Percentiles rank a stretch among this genome's conserved stretches.
phyloP scores from a whole-genome alignment of 2,113 vertebrate species.

The Arenaria interpres region DNA sequence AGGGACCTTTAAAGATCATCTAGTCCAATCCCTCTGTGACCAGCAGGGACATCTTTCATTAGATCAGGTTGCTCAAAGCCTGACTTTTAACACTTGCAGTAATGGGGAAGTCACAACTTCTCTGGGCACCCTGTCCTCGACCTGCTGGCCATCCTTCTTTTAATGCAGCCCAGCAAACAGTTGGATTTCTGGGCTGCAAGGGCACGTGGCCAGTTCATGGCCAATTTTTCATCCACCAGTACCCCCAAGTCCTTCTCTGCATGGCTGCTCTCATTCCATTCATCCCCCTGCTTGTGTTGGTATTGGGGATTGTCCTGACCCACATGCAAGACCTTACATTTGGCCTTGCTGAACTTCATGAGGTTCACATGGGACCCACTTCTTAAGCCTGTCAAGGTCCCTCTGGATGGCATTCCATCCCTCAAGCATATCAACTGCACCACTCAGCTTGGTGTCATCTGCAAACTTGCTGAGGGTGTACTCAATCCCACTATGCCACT shows the following conservation, averaged over 20 bases:
- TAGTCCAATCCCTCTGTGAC: neutral
- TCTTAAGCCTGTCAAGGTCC: neutral
- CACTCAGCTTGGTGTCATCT: neutral
- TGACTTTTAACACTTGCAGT: neutral
- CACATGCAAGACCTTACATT: neutral
- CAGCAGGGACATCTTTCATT: neutral
- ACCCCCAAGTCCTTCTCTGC: neutral
- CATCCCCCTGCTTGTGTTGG: neutral
- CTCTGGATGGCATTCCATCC: neutral
- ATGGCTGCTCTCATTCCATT: neutral
- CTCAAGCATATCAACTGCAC: neutral
- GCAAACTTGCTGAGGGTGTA: neutral
- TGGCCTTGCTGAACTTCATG: neutral
- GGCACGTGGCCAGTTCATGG: fast-evolving
- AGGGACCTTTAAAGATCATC: neutral
- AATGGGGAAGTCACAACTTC: neutral
- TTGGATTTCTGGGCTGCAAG: neutral
- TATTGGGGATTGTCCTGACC: too few species aligned
- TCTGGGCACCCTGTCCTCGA: neutral
- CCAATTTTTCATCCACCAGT: neutral
- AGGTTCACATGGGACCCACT: neutral
- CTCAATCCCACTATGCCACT: neutral
- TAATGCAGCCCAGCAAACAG: neutral
- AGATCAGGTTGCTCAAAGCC: neutral
- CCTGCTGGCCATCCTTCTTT: neutral